phyloP scores from a whole-genome alignment of 2,113 vertebrate genomes.

The Gnathonemus echidnorhynchus region DNA sequence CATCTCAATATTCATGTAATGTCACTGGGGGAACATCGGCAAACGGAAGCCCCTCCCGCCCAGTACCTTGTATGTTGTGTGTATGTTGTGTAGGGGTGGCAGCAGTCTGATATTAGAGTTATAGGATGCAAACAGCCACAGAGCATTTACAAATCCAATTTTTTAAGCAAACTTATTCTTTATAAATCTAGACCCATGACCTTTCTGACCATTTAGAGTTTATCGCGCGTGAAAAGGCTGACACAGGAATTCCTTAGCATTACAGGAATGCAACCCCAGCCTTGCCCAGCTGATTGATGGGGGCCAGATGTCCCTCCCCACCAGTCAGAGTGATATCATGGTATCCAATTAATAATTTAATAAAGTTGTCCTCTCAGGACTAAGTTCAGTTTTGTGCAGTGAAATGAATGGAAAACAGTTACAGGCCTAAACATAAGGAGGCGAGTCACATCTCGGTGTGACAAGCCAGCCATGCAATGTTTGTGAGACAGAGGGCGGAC shows the following conservation, averaged over 20 bases:
- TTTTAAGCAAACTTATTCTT: neutral
- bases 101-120: neutral
- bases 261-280: neutral
- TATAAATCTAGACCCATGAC: neutral
- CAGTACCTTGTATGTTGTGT: neutral
- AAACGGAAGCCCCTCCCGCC: neutral
- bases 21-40: neutral
- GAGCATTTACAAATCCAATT: neutral
- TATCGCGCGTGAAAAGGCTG: neutral
- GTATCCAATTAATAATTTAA: constrained; percentile 24
- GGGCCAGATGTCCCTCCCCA: neutral
- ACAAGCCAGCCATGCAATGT: neutral
- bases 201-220: neutral
- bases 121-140: neutral
- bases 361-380: constrained; percentile 11
- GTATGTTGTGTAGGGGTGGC: neutral
- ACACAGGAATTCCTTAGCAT: neutral
- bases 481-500: neutral
- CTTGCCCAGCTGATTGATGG: neutral
- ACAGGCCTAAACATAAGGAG: too few species aligned
- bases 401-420: neutral
- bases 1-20: neutral
- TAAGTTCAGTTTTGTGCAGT: constrained; percentile 5
- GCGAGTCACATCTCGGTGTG: neutral
- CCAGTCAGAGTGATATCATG: constrained; percentile 15